Base-by-base conservation (phyloP, 2,888 invertebrate species). In the Ariolimax columbianus region DNA sequence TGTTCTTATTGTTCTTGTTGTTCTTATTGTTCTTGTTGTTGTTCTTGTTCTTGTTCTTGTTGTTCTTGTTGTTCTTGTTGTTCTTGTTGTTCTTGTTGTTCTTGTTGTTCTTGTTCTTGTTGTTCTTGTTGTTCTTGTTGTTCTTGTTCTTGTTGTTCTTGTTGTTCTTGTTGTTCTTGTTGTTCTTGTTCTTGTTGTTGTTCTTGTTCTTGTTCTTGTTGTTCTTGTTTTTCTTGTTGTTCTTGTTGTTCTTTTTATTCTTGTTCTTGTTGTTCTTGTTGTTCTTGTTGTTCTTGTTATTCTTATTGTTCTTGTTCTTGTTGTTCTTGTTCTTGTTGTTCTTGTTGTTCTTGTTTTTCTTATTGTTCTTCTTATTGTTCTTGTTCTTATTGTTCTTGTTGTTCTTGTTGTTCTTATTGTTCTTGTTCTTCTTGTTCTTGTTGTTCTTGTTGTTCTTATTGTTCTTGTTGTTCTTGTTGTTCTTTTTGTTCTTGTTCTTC, bases 81-180 rank as follows among this genome's bases (percentile, higher is more conserved):
- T 66, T 66, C 30, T 66, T 66, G 30, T 66, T 66, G 66, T 33
- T 66, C 9, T 33, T 66, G 66, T 33, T 66, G 2, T 66, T 66
- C 9, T 33, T 66, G 66, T 66, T 66, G 30, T 66, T 66, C 9
- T 66, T 66, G 33, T 33, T 66, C 30, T 66, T 66, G 30, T 66
- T 66, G 7, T 66, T 66, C 7, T 66, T 66, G 66, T 66, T 66
- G 66, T 66, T 66, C 9, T 66, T 66, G 66, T 66, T 66, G n/a
- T n/a, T n/a, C n/a, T n/a, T n/a, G n/a, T 33, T 33, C 9, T 66
- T 66, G 66, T 66, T 66, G 33, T 33, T 66, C 9, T 33, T 66
- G 66, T 66, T 66, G 11, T 66, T 66, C 30, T 66, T 66, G 30
- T 66, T 66, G 66, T 66, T 66, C 30, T 4, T 66, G 30, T 66